Conservation (phyloP, 2,797 vertebrate genomes). For the Zalophus californianus region DNA sequence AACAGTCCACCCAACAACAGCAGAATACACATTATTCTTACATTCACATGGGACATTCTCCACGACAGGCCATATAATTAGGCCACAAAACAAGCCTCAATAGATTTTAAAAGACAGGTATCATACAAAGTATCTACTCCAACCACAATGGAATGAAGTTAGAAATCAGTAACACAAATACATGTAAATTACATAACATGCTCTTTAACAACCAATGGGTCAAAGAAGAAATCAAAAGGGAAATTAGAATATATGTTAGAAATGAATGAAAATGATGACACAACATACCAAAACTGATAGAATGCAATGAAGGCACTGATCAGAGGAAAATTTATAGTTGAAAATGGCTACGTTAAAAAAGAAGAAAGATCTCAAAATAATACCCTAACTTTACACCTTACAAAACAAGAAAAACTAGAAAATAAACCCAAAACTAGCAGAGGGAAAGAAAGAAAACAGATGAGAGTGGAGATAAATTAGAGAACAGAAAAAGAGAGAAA, state of each 20-base stretch:
- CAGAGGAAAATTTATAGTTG: conserved; percentile 28
- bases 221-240: conserved; percentile 28
- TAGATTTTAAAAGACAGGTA: not conserved
- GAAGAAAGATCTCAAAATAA: not conserved
- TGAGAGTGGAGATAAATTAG: not conserved
- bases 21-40: conserved; percentile 26
- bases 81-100: conserved; percentile 29
- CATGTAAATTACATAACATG: not conserved
- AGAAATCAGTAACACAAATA: conserved; percentile 33
- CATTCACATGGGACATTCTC: not conserved
- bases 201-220: not conserved
- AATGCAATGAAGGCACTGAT: not conserved
- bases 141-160: not conserved
- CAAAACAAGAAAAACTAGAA: not conserved
- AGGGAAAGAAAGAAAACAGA: not conserved
- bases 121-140: not conserved
- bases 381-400: not conserved
- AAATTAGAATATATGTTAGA: conserved; percentile 20
- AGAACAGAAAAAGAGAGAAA: conserved; percentile 27
- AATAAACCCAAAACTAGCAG: not conserved
- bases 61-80: not conserved
- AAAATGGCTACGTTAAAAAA: conserved; percentile 23
- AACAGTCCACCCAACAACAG: not conserved
- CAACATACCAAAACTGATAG: not conserved
- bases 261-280: conserved; percentile 6